These are phyloP conservation scores for Pseudochaenichthys georgianus DNA, from an alignment of 2,797 vertebrate species.

Conservation along the genomic window DNA sequence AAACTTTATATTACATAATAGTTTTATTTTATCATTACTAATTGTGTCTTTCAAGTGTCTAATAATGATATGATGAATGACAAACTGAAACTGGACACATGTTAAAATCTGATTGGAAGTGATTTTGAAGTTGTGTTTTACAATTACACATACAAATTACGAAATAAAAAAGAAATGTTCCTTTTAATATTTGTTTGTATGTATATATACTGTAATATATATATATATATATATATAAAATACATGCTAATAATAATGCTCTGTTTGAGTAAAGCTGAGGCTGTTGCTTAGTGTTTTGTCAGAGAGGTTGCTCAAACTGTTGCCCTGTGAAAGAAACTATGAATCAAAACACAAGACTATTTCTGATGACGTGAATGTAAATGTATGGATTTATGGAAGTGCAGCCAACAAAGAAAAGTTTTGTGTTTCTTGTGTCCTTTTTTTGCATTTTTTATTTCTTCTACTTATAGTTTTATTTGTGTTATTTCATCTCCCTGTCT, in stretches of 20 bases:
- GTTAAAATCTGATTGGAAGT: not conserved
- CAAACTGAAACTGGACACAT: not conserved
- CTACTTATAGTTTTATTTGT: not conserved
- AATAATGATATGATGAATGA: not conserved
- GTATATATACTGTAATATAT: not conserved
- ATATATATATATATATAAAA: not conserved
- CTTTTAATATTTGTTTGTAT: not conserved
- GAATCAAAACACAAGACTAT: not conserved
- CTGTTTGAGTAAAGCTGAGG: not conserved
- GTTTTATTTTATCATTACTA: not conserved
- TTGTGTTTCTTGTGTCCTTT: conserved; percentile 5
- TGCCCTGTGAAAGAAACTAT: not conserved
- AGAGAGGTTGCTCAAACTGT: conserved; percentile 12
- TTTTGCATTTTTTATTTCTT: not conserved
- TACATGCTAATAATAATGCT: not conserved
- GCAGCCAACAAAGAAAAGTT: not conserved
- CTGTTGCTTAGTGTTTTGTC: not conserved
- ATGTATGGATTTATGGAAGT: conserved; percentile 15
- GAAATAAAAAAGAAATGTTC: not conserved
- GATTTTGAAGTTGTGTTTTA: not conserved
- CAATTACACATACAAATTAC: not conserved
- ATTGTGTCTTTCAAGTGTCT: not conserved
- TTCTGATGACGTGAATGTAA: conserved; percentile 50
- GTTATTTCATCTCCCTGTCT: conserved; percentile 2
- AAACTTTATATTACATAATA: not conserved